Base-by-base conservation (phyloP, 2,113 vertebrate genomes). In the Orcinus orca region DNA sequence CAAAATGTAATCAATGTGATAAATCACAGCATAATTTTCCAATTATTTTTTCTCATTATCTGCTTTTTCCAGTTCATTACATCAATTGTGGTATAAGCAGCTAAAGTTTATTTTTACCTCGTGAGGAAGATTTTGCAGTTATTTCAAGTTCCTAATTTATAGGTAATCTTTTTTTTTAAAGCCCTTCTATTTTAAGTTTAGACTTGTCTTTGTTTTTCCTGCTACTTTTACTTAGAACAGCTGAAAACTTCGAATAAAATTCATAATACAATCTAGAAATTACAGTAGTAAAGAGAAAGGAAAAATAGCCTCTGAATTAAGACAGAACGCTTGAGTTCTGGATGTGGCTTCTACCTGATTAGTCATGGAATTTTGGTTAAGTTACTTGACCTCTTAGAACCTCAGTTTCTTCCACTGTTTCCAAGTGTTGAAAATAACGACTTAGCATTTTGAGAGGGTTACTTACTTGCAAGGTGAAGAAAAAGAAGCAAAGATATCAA, bases 71-170 rank as follows among this genome's bases (percentile, higher is more conserved):
- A 70, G 3, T 85, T 94, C 5, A 74, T 80, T 91, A 6, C 8
- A 60, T 90, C 36, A 36, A 1, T 96, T 83, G 31, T 92, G 5
- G 83, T 88, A 60, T 70, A 36, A 60, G 29, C 29, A 70, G 11
- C n/a, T 86, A 62, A 81, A 4, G 8, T 82, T 96, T 90, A 47
- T 67, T 81, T 89, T 89, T 68, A 81, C 41, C 29, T 55, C 5
- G 62, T 10, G 62, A 86, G 4, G 36, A 63, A 85, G 68, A 67
- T 73, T 95, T 88, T 90, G 31, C 25, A 88, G 5, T 82, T 68
- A 81, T 86, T 94, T 86, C 29, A 97, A 88, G 53, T 79, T 92
- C 38, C 31, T 83, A 71, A 71, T 92, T 96, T 73, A 15, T 88
- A 47, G 31, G 13, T 62, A 13, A n/a, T 88, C 21, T 77, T 53